Conservation (phyloP, 2,113 vertebrate genomes). For the Mirounga angustirostris region DNA sequence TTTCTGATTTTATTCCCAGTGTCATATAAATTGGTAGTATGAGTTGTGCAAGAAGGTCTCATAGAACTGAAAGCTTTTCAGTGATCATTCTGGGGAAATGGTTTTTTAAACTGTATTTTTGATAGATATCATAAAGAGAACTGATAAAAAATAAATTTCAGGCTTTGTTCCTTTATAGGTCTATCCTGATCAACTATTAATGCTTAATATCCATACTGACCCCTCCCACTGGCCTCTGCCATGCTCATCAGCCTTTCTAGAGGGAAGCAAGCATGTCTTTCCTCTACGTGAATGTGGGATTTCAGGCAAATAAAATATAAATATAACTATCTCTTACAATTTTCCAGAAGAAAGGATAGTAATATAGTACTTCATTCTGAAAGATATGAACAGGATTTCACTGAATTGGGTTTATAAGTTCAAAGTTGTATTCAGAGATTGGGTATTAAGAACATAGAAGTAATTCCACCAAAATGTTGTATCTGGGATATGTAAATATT, state of each 20-base stretch:
- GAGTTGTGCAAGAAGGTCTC: neutral
- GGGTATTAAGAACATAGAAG: neutral
- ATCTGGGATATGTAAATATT: neutral
- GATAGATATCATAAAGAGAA: neutral
- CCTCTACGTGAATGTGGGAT: neutral
- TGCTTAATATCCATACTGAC: neutral
- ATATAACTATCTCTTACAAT: neutral
- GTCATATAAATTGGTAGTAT: neutral
- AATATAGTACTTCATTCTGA: constrained; percentile 2
- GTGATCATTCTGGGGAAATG: neutral
- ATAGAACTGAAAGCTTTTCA: neutral
- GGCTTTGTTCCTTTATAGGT: neutral
- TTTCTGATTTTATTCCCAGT: constrained; percentile 1
- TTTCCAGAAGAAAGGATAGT: neutral
- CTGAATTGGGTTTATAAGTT: neutral
- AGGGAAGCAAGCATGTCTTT: neutral
- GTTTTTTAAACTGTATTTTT: constrained; percentile 13
- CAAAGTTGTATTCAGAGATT: neutral
- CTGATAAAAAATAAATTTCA: neutral
- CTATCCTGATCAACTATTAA: neutral
- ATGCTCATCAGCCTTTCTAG: neutral
- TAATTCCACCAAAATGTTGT: neutral
- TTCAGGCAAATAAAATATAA: constrained; percentile 13
- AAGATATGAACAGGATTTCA: neutral
- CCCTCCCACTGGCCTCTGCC: neutral